These are phyloP conservation scores for Anastrepha ludens DNA, from an alignment of 1,140 invertebrate species.

Conservation along the genomic window DNA sequence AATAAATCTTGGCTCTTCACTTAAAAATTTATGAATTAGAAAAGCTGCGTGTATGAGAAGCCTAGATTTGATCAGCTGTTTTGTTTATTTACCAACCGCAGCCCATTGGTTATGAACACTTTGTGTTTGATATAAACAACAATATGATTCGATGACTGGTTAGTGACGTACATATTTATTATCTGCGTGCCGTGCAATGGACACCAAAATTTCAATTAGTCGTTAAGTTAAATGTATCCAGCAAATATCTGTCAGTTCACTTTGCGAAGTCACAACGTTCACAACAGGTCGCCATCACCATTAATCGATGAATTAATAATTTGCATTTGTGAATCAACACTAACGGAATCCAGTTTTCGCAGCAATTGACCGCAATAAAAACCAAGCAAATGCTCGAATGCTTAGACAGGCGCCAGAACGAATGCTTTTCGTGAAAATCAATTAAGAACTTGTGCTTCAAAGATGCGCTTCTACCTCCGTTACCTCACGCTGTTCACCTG, in stretches of 20 bases:
- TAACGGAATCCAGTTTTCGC: slow-evolving; percentile 14
- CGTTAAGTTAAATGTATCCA: background rate
- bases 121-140: too few species aligned
- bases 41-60: too few species aligned
- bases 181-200: background rate
- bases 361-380: background rate
- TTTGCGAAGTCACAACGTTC: slow-evolving; percentile 9
- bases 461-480: background rate
- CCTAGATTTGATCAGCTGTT: background rate
- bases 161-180: background rate
- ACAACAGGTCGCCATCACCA: slow-evolving; percentile 30
- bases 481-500: background rate
- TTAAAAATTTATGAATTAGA: too few species aligned
- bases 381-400: background rate
- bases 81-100: background rate
- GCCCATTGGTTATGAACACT: too few species aligned
- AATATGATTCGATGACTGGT: too few species aligned
- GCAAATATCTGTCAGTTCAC: background rate
- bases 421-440: background rate
- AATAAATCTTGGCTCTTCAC: too few species aligned
- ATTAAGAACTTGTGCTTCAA: background rate
- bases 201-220: background rate
- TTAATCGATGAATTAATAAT: background rate
- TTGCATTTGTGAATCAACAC: slow-evolving; percentile 18
- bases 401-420: background rate